phyloP scores from a whole-genome alignment of 2,888 invertebrate species.

The Sphinx pinastri region DNA sequence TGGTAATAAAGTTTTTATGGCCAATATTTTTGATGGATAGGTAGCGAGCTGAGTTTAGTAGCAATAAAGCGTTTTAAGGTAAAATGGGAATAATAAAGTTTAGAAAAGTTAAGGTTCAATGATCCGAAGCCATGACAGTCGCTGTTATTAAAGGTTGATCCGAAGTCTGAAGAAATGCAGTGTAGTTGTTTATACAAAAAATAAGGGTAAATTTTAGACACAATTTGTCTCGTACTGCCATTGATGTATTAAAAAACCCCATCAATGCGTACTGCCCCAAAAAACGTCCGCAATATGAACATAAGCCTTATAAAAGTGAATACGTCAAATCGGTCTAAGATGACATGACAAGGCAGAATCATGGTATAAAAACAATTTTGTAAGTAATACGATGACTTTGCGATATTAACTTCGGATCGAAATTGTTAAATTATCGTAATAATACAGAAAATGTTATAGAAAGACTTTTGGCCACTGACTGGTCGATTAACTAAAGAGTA shows the following conservation, averaged over 20 bases:
- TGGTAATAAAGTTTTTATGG: conserved; percentile 29
- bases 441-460: no score
- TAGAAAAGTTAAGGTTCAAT: neutral
- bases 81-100: neutral
- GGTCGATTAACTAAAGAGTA: no score
- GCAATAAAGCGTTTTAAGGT: conserved; percentile 23
- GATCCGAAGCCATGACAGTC: neutral
- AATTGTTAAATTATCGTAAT: neutral
- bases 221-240: conserved; percentile 3
- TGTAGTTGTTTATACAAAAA: neutral
- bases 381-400: neutral
- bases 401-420: neutral
- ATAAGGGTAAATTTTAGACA: no score
- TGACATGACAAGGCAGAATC: neutral
- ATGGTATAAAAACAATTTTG: neutral
- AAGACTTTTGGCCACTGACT: no score
- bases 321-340: neutral
- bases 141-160: neutral
- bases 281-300: neutral
- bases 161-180: no score
- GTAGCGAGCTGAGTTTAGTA: conserved; percentile 16
- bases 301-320: conserved; percentile 3
- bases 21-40: conserved; percentile 29
- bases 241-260: no score
- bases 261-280: neutral